Evolutionary conservation across 2,113 vertebrate genomes (phyloP), one percentile per base, ranked within the genome.

Genomic region (Corydoras sp.): DNA sequence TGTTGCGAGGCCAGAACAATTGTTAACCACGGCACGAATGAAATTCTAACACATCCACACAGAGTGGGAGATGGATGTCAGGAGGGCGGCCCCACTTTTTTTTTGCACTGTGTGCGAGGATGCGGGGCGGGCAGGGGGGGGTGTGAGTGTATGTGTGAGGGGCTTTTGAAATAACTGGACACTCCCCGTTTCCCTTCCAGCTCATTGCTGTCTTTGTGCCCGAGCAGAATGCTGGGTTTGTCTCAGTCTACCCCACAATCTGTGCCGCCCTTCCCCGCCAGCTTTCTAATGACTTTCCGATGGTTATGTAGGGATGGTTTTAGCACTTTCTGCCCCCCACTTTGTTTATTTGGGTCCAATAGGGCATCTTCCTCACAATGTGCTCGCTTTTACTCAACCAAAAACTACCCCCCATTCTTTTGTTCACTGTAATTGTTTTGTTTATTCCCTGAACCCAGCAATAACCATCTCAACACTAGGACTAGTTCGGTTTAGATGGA

Each of bases 1-100:
- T 88, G 83, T 93, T 90, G 87, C 92, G 84, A 85, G 88, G 82
- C 68, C 0, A 82, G 43, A 15, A 86, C 92, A 91, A 93, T 92
- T 85, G 90, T 93, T 95, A 95, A 96, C 94, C 92, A 92, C 89
- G 87, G 91, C 77, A 85, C 91, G 92, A 95, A 95, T 93, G 89
- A 91, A 92, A 94, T 91, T 91, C 81, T 88, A 89, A 89, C 90
- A 92, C 91, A 91, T 91, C 91, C 91, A 89, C 92, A 94, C 88
- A 91, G 90, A 92, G 87, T 80, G 78, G 80, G 73, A 70, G 79
- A 80, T 65, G 63, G 76, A 62, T 69, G 81, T 69, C 73, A 80
- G 82, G 80, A 76, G 32, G 77, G 77, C 79, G 71, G 81, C 78
- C 18, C 61, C 58, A 30, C 3, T 31, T 62, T 61, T 72, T 65